phyloP scores from a whole-genome alignment of 2,888 invertebrate genomes.

The Sphinx pinastri region DNA sequence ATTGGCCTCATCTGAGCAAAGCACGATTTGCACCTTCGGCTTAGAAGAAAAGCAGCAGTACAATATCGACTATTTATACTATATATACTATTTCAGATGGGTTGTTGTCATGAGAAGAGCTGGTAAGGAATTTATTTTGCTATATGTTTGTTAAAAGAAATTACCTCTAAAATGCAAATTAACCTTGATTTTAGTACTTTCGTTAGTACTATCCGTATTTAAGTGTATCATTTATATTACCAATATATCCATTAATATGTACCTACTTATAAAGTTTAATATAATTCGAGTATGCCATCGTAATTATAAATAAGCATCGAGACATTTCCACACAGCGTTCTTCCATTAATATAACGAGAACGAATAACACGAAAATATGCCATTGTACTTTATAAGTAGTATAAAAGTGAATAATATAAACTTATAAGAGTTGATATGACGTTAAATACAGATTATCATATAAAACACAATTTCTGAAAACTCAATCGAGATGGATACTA shows the following conservation, averaged over 20 bases:
- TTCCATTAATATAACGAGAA: no score
- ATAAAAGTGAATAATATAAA: no score
- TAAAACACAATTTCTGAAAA: slow-evolving; percentile 5
- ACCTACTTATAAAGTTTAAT: neutral
- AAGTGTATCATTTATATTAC: neutral
- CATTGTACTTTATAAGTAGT: no score
- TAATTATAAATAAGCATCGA: neutral
- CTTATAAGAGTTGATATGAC: no score
- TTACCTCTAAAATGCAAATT: no score
- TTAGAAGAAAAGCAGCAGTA: slow-evolving; percentile 18
- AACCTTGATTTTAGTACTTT: no score
- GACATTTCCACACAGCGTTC: neutral
- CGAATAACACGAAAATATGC: neutral
- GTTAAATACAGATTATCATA: slow-evolving; percentile 10
- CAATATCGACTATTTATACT: neutral
- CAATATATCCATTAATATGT: neutral
- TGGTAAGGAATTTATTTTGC: no score
- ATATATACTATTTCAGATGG: neutral
- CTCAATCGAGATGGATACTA: slow-evolving; percentile 16
- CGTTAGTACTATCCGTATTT: no score
- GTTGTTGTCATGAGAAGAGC: no score
- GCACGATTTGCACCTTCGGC: slow-evolving; percentile 37
- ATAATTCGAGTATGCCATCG: neutral
- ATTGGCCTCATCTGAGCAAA: slow-evolving; percentile 43
- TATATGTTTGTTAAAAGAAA: no score